Evolutionary conservation across 2,888 invertebrate genomes (phyloP), one percentile per base, ranked within the genome.

Genomic region (Pristionchus maxplancki): DNA sequence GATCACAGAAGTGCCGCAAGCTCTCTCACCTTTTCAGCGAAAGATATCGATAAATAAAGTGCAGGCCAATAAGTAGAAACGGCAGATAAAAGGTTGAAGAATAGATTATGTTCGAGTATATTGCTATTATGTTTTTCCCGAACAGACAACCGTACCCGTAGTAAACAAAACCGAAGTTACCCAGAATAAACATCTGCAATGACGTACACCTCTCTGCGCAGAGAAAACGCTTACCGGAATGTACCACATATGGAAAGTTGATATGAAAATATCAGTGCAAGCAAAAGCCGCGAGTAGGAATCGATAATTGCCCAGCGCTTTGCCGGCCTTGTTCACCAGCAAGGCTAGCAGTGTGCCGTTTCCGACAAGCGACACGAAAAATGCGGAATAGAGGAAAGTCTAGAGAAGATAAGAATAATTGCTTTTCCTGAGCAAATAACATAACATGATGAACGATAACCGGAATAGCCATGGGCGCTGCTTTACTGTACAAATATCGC

Each of bases 131-230:
- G 6, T 17, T 31, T 15, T 64, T 64, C 11, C 64, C 64, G 34
- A 31, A 64, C 15, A 64, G 34, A 13, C 64, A 31, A 1, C 64
- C 64, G 17, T 64, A 64, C 28, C 64, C 64, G 15, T 31, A 64
- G 15, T 64, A 64, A 17, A 64, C 64, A 31, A 64, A 64, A 9
- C 64, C 64, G 31, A 64, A 64, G 11, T 34, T 34, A 3, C 64
- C 64, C 20, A 64, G 64, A 64, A 64, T 64, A 13, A 64, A 64
- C 64, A 64, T 64, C 64, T 64, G 64, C 31, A 62, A 62, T 28
- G 3, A 13, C 31, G 31, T 31, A 20, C 2, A 9, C 8, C n/a
- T n/a, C n/a, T n/a, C n/a, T n/a, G n/a, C n/a, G n/a, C n/a, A n/a
- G n/a, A n/a, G n/a, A 0, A 34, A 8, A 28, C 28, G 17, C 31